Percentiles rank a stretch among this genome's conserved stretches.
phyloP scores from a whole-genome alignment of 2,797 vertebrate species.

The Enteromius unitaeniatus region DNA sequence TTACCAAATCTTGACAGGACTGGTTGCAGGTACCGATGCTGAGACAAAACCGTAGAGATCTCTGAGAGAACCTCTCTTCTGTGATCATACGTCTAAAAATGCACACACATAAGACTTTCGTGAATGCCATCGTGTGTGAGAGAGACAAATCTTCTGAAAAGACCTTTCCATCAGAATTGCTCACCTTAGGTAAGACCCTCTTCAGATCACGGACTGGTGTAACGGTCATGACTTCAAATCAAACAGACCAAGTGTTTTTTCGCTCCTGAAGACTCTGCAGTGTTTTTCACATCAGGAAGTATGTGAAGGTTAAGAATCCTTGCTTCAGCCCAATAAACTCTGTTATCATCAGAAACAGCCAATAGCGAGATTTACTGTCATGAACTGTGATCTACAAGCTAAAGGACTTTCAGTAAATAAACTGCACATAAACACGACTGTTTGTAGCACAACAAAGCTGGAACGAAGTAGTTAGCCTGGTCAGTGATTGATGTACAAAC shows the following conservation, averaged over 20 bases:
- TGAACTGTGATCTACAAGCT: conserved; percentile 12
- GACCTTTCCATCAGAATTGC: neutral
- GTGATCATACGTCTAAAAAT: conserved; percentile 78
- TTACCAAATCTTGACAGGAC: conserved; percentile 86
- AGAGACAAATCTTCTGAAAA: neutral
- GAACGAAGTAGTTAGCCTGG: neutral
- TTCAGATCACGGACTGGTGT: conserved; percentile 27
- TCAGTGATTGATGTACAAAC: neutral
- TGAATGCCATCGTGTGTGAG: neutral
- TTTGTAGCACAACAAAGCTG: neutral
- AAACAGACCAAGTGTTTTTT: neutral
- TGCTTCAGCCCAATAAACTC: neutral
- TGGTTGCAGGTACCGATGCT: conserved; percentile 87
- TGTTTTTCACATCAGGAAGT: conserved; percentile 18
- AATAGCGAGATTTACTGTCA: conserved; percentile 5
- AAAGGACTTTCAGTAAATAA: conserved; percentile 40
- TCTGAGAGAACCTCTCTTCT: conserved; percentile 86
- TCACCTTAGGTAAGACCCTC: conserved; percentile 73
- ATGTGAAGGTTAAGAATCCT: neutral
- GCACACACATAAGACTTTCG: neutral
- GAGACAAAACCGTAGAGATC: conserved; percentile 77
- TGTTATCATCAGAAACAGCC: conserved; percentile 18
- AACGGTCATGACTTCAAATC: conserved; percentile 28
- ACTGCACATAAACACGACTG: conserved; percentile 3
- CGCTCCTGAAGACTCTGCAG: conserved; percentile 43